Evolutionary conservation across 1,140 invertebrate genomes (phyloP).

Genomic region (Catajapyx aquilonaris): DNA sequence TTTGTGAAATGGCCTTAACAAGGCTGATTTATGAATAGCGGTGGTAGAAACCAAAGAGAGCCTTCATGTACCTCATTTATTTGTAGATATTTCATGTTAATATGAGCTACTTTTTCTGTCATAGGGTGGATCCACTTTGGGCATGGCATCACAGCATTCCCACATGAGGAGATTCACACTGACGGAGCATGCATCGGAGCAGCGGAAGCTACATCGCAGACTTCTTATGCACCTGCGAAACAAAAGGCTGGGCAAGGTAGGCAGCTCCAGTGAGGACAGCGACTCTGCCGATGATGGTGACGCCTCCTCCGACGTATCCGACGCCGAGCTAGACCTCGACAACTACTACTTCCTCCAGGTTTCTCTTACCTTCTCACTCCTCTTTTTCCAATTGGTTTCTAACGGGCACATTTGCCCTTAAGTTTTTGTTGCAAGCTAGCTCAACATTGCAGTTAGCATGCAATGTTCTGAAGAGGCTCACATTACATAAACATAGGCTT

Average conservation of each 20-base stretch:
- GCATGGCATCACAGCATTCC: conserved; percentile 76
- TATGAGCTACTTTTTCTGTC: conserved; percentile 3
- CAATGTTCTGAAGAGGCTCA: no score
- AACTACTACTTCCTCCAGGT: conserved; percentile 61
- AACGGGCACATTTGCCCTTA: no score
- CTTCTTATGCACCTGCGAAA: conserved; percentile 54
- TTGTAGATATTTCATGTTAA: conserved; percentile 1
- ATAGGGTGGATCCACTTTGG: conserved; percentile 78
- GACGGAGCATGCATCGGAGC: conserved; percentile 65
- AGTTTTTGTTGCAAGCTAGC: no score
- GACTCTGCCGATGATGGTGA: conserved; percentile 19
- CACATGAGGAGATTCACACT: conserved; percentile 54
- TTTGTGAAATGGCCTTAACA: no score
- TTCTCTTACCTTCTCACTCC: no score
- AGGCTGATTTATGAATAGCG: no score
- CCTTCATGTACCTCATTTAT: conserved; percentile 6
- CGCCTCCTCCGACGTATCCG: conserved; percentile 37
- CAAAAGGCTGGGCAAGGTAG: conserved; percentile 26
- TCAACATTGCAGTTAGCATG: no score
- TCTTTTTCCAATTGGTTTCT: no score
- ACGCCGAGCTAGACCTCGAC: conserved; percentile 67
- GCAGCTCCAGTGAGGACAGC: conserved; percentile 16
- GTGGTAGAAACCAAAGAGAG: no score
- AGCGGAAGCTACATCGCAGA: conserved; percentile 60
- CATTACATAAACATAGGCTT: no score